Base-by-base conservation (phyloP, 2,888 invertebrate genomes). In the Andrena flavipes region DNA sequence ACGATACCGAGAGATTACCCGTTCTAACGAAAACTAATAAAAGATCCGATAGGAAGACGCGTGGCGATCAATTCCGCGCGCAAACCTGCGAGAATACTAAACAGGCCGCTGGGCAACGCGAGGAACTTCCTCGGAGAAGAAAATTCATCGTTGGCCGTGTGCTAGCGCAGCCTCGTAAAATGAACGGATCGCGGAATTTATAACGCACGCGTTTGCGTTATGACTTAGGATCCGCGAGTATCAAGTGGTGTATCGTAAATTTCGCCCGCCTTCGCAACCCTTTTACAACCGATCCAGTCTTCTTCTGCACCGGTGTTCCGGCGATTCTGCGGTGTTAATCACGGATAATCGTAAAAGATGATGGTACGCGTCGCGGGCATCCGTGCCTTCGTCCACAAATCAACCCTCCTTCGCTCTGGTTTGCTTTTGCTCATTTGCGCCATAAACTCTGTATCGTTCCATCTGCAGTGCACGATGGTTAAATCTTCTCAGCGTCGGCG, bases 401-500 rank as follows among this genome's bases (percentile, higher is more conserved):
- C 16, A 42, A 42, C 16, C 42, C 13, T 1, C 1, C 13, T 16
- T 42, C 42, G 1, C 16, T 4, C 42, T 4, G 13, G 13, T 13
- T 13, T 4, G 42, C 42, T 42, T 42, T 13, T 42, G 16, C 42
- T 1, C 42, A 5, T 16, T 16, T 42, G 0, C 4, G 42, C 42
- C 5, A 1, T 4, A 4, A 16, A 4, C 13, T 42, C 42, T 16
- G 35, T 35, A 13, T 13, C 10, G 13, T 35, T 10, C 10, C 35
- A 10, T 2, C 35, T 35, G 29, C 1, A 23, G 2, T 0, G 30
- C 7, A 6, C 35, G 62, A n/a, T 48, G 16, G 23, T 64, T 65
- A 62, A 83, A 78, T 84, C 74, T 29, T 51, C 59, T 10, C 23
- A 20, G 30, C 70, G 54, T 49, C 26, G n/a, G 49, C 70, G 54